phyloP scores from a whole-genome alignment of 2,888 invertebrate species.

The Empis stercorea region DNA sequence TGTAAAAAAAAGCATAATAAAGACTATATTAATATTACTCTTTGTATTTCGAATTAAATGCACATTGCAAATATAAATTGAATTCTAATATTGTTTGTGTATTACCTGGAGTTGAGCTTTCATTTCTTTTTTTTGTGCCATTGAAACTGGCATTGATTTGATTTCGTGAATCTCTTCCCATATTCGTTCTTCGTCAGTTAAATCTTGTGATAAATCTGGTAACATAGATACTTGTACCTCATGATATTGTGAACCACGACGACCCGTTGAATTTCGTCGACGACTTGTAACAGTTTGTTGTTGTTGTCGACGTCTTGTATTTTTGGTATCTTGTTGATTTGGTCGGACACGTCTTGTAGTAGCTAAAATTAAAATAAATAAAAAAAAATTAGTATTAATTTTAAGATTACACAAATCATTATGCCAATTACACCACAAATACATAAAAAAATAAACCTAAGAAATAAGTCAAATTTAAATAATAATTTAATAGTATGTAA shows the following conservation, averaged over 20 bases:
- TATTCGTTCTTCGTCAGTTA: slow-evolving; percentile 68
- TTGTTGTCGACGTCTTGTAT: slow-evolving; percentile 47
- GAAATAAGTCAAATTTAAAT: no score
- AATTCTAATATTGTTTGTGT: no score
- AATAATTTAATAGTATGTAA: no score
- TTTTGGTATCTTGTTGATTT: slow-evolving; percentile 47
- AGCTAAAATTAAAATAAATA: slow-evolving; percentile 28
- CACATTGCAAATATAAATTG: no score
- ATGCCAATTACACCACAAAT: no score
- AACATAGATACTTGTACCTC: slow-evolving; percentile 67
- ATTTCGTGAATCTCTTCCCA: slow-evolving; percentile 81
- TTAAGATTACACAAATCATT: no score
- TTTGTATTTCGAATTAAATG: no score
- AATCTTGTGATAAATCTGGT: slow-evolving; percentile 56
- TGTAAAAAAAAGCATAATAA: slow-evolving; percentile 8
- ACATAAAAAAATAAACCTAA: no score
- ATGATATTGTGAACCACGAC: slow-evolving; percentile 38
- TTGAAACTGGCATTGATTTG: slow-evolving; percentile 69
- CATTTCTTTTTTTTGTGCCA: slow-evolving; percentile 67
- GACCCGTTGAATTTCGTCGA: slow-evolving; percentile 38
- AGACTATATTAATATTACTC: no score
- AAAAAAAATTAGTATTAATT: no score
- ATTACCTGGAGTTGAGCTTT: slow-evolving; percentile 64
- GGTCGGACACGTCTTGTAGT: slow-evolving; percentile 53
- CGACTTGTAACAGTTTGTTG: slow-evolving; percentile 45